Percentiles rank a stretch among this genome's conserved stretches.
Evolutionary conservation across 1,140 invertebrate genomes (phyloP).

Genomic region (Paraescarpia echinospica): DNA sequence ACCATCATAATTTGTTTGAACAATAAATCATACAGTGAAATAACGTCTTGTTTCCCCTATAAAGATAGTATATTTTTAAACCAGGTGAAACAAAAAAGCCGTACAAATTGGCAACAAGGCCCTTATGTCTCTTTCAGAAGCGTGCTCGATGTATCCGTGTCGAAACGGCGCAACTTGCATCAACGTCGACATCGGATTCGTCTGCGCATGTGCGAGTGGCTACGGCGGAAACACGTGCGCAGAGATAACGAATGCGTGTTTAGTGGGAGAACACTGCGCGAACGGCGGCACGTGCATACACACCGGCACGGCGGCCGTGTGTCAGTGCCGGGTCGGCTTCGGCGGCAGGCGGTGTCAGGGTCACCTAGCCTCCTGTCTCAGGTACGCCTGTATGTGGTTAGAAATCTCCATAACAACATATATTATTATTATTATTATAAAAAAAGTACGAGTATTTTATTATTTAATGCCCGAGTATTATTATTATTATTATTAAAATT

Average conservation of each 20-base stretch:
- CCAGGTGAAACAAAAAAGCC: too few relatives aligned
- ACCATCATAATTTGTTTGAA: too few relatives aligned
- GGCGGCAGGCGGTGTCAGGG: not conserved
- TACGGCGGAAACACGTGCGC: slow-evolving; percentile 14
- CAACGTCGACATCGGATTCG: not conserved
- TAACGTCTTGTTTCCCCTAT: too few relatives aligned
- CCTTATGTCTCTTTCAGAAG: not conserved
- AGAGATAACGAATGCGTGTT: not conserved
- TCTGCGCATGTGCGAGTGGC: not conserved
- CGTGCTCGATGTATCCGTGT: not conserved
- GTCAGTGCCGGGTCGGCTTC: not conserved
- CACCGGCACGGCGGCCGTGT: not conserved
- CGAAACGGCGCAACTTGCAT: slow-evolving; percentile 3
- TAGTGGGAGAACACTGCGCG: not conserved
- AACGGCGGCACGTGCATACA: not conserved
- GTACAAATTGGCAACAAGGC: too few relatives aligned
- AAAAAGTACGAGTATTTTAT: too few relatives aligned
- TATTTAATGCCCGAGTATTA: too few relatives aligned
- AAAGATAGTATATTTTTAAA: too few relatives aligned
- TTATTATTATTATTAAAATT: too few relatives aligned
- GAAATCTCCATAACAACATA: too few relatives aligned
- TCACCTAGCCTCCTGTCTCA: not conserved
- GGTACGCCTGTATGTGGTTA: not conserved
- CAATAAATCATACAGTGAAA: too few relatives aligned
- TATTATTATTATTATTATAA: too few relatives aligned